Evolutionary conservation across 2,797 vertebrate species (phyloP).

Genomic region (Peromyscus melanophrys): DNA sequence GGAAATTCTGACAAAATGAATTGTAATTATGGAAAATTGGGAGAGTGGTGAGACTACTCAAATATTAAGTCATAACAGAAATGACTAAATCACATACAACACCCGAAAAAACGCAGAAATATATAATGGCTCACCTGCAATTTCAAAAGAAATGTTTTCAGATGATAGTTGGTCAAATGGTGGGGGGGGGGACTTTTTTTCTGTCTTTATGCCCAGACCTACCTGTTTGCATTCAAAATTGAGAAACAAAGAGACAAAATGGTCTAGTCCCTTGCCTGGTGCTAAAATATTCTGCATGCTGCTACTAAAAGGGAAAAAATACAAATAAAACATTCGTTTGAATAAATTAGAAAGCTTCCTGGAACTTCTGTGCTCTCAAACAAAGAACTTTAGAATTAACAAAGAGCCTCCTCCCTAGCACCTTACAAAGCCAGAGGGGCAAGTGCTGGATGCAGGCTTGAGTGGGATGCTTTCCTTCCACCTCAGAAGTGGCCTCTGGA

Average conservation of each 20-base stretch:
- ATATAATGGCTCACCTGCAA: constrained; percentile 20
- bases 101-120: constrained; percentile 15
- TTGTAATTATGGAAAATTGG: constrained; percentile 79
- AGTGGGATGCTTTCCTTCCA: neutral
- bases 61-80: constrained; percentile 84
- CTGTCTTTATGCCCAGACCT: constrained; percentile 1
- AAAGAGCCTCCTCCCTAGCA: constrained; percentile 11
- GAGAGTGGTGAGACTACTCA: constrained; percentile 77
- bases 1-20: constrained; percentile 82
- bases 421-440: neutral
- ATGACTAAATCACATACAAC: constrained; percentile 62
- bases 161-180: neutral
- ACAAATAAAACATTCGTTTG: constrained; percentile 1
- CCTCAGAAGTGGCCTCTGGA: neutral
- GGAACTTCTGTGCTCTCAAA: constrained; percentile 47
- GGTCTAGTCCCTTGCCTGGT: neutral
- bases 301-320: neutral
- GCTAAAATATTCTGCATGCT: constrained; percentile 43
- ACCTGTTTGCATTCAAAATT: constrained; percentile 7
- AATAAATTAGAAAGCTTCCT: neutral
- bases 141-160: constrained; percentile 43
- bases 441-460: neutral
- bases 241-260: constrained; percentile 21
- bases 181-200: neutral
- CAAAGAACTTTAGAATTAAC: constrained; percentile 42